Conservation (phyloP, 2,888 invertebrate genomes). For the Xestia c-nigrum region DNA sequence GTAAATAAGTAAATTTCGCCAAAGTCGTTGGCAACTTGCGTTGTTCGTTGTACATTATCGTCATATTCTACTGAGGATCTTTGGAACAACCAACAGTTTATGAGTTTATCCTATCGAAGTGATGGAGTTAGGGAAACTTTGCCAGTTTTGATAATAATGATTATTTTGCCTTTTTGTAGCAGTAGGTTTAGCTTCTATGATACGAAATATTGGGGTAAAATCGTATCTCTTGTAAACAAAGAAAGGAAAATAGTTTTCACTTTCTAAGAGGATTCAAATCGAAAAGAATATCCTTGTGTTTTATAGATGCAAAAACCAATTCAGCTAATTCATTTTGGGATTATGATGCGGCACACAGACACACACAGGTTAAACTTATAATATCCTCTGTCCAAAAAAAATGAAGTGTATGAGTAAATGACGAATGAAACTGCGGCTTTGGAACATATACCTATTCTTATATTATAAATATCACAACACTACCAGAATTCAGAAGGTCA, state of each 20-base stretch:
- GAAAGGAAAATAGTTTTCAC: neutral
- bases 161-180: conserved; percentile 29
- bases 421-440: too few species aligned
- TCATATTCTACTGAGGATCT: conserved; percentile 34
- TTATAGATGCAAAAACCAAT: neutral
- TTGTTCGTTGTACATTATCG: conserved; percentile 56
- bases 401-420: too few species aligned
- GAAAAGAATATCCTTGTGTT: neutral
- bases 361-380: neutral
- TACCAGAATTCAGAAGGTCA: too few species aligned
- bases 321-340: neutral
- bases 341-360: neutral
- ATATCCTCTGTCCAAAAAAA: neutral
- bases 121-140: conserved; percentile 44
- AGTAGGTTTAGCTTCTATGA: neutral
- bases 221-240: neutral
- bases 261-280: neutral
- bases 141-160: conserved; percentile 29
- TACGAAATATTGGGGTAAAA: neutral
- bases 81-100: conserved; percentile 38
- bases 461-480: too few species aligned
- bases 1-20: conserved; percentile 54
- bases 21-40: conserved; percentile 50
- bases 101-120: conserved; percentile 35
- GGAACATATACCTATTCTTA: too few species aligned